Conservation (phyloP, 2,888 invertebrate species). For the Drosophila austrosaltans region DNA sequence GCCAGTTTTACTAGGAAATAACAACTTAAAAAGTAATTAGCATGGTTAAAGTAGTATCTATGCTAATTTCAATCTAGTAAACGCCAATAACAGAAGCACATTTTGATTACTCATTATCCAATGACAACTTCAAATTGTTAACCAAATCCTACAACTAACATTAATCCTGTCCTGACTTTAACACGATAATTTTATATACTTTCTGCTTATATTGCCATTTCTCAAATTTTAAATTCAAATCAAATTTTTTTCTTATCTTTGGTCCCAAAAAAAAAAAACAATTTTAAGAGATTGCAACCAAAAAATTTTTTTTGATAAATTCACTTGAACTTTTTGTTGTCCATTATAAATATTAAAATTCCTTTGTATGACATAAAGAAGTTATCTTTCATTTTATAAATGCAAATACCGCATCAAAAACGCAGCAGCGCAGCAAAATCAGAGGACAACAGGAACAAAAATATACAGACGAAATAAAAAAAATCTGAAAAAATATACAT, state of each 20-base stretch:
- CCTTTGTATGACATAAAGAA: constrained; percentile 45
- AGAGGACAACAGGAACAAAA: constrained; percentile 42
- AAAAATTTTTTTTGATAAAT: not conserved
- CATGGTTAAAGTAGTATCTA: too few species aligned
- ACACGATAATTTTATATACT: not conserved
- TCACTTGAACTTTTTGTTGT: constrained; percentile 10
- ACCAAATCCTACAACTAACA: too few species aligned
- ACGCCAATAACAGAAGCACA: too few species aligned
- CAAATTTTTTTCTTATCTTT: too few species aligned
- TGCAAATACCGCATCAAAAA: constrained; percentile 57
- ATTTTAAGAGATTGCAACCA: not conserved
- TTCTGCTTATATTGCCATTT: not conserved
- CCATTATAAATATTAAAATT: constrained; percentile 54
- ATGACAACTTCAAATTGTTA: too few species aligned
- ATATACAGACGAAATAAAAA: constrained; percentile 30
- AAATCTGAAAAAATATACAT: constrained; percentile 51
- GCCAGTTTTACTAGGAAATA: too few species aligned
- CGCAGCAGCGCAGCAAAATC: constrained; percentile 42
- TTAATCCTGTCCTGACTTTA: too few species aligned
- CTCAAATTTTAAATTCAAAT: not conserved
- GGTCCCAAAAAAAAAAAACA: not conserved
- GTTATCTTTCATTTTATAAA: constrained; percentile 47
- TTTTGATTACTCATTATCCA: too few species aligned
- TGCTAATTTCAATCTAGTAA: too few species aligned
- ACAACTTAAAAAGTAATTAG: too few species aligned